Evolutionary conservation across 2,797 vertebrate species (phyloP), one percentile per base, ranked within the genome.

Genomic region (Sebastes itinus): DNA sequence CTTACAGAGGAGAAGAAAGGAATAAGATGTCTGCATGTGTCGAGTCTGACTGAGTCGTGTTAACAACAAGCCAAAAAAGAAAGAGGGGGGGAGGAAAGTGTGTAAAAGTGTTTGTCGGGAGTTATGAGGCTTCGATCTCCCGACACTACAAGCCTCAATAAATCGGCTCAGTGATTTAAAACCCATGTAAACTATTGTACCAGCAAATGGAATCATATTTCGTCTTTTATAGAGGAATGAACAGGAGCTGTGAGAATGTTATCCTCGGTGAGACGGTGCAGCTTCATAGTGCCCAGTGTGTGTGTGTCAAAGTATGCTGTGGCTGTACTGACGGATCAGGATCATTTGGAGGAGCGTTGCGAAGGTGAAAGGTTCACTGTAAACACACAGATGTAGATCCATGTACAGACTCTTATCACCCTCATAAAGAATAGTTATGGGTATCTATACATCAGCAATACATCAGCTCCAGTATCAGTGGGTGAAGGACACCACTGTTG

Each of bases 81-180:
- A 65, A 73, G 38, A 55, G 35, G 35, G 14, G 20, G 11, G 7
- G 32, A 6, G 27, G 52, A 18, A 72, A 77, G 58, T 7, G 68
- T 75, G 82, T 85, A 72, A 82, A 88, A 77, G 68, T 52, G 30
- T 81, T 91, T 88, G 75, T 90, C 82, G 61, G 84, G 84, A 88
- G 91, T 91, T 92, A 90, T 87, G 83, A 88, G 87, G 75, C 90
- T 92, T 89, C 79, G 76, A 92, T 93, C 87, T 87, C 79, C 61
- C 65, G 20, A 78, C 81, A 56, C 83, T 83, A 78, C 80, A 83
- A 84, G 80, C 81, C 63, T 72, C 84, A 82, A 87, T 93, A 92
- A 92, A 91, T 88, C 38, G 65, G 75, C 85, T 89, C 75, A 87
- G 77, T 88, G 89, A 90, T 94, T 93, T 92, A 88, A 92, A 93